Conservation (phyloP, 1,140 invertebrate genomes). For the Limonius californicus region DNA sequence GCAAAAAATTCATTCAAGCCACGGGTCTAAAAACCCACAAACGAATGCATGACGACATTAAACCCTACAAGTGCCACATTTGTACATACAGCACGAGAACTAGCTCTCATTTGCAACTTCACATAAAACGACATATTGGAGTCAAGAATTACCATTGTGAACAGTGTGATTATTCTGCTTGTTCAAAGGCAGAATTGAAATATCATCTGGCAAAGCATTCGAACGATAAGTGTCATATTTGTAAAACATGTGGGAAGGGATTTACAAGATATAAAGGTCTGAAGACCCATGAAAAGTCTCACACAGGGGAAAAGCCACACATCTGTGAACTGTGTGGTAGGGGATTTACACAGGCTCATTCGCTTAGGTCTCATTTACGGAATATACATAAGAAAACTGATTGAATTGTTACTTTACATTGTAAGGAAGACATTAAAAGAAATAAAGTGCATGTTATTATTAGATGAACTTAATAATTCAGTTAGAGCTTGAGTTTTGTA, state of each 20-base stretch:
- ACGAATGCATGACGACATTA: conserved; percentile 6
- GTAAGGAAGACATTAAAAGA: too few species aligned
- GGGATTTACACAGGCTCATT: conserved; percentile 16
- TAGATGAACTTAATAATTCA: too few species aligned
- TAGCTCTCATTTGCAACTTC: conserved; percentile 1
- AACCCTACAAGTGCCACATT: conserved; percentile 7
- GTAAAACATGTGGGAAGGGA: conserved; percentile 12
- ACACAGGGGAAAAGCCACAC: conserved; percentile 12
- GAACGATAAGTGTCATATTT: conserved; percentile 6
- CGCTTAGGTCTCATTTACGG: conserved; percentile 15
- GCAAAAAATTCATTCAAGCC: background rate
- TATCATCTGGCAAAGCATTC: conserved; percentile 15
- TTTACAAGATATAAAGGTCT: conserved; percentile 8
- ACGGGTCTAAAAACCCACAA: background rate
- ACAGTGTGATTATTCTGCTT: conserved; percentile 1
- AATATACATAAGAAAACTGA: conserved; percentile 37
- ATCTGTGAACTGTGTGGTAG: conserved; percentile 11
- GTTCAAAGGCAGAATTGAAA: background rate
- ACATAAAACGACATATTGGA: background rate
- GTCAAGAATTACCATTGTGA: conserved; percentile 2
- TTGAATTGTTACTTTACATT: conserved; percentile 45
- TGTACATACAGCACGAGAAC: background rate
- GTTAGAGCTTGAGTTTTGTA: too few species aligned
- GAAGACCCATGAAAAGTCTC: conserved; percentile 2
- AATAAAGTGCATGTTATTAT: too few species aligned